Percentiles rank a stretch among this genome's conserved stretches.
These are phyloP conservation scores for Gallinago jamesoni DNA, from an alignment of 2,113 vertebrate genomes.

Conservation along the genomic window DNA sequence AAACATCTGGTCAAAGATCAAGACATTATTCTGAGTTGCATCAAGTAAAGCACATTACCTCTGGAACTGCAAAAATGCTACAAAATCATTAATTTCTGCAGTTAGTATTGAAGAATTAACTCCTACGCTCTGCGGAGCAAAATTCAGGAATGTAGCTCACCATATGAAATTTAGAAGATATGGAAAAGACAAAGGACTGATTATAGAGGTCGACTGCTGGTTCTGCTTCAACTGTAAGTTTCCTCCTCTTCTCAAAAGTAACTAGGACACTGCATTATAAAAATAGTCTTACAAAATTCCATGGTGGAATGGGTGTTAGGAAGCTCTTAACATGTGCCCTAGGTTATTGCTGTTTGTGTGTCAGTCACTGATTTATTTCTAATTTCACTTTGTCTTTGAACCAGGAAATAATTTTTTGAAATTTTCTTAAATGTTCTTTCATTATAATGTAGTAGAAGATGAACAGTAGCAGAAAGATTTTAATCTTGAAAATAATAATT, in stretches of 20 bases:
- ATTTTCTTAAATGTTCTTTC: background rate
- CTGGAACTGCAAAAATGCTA: background rate
- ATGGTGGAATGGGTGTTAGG: background rate
- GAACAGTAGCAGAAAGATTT: background rate
- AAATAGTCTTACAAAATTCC: slow-evolving; percentile 3
- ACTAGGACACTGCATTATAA: background rate
- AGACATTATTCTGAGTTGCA: background rate
- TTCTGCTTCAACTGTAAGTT: slow-evolving; percentile 5
- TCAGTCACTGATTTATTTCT: background rate
- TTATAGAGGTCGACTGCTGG: background rate
- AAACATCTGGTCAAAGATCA: background rate
- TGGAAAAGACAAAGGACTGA: background rate
- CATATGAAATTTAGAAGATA: background rate
- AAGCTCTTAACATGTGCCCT: background rate
- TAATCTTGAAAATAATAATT: background rate
- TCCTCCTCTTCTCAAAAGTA: background rate
- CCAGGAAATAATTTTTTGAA: background rate
- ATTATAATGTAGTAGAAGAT: background rate
- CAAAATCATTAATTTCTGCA: background rate
- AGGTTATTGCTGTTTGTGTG: background rate
- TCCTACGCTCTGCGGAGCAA: background rate
- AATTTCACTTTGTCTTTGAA: background rate
- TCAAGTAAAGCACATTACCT: background rate
- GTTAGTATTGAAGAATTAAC: background rate
- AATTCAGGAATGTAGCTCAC: background rate